phyloP scores from a whole-genome alignment of 2,113 vertebrate species.

The Gobio gobio region DNA sequence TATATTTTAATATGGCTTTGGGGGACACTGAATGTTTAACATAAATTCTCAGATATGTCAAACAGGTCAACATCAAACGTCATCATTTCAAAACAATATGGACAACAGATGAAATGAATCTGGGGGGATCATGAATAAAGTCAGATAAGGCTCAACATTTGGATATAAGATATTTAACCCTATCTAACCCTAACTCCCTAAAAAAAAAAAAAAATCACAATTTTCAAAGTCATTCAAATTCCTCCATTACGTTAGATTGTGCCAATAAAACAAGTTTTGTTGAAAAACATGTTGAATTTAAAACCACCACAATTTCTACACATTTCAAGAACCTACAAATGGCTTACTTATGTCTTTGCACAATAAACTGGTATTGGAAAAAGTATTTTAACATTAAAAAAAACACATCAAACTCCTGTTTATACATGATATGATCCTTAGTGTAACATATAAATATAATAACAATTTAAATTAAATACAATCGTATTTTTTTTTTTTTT shows the following conservation, averaged over 20 bases:
- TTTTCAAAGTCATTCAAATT: not conserved
- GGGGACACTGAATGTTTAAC: too few species aligned
- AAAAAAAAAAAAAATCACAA: not conserved
- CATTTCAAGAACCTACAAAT: not conserved
- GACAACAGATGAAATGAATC: not conserved
- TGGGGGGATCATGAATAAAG: not conserved
- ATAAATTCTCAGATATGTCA: too few species aligned
- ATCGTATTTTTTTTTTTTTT: too few species aligned
- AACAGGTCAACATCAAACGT: too few species aligned
- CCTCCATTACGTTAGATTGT: too few species aligned
- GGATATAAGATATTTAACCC: not conserved
- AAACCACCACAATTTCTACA: not conserved
- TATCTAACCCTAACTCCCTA: too few species aligned
- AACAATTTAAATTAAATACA: too few species aligned
- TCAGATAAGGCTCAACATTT: not conserved
- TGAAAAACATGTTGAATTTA: not conserved
- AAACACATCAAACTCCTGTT: too few species aligned
- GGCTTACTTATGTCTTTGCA: not conserved
- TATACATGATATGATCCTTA: too few species aligned
- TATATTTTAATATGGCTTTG: not conserved
- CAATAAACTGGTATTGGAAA: not conserved
- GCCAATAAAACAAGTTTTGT: not conserved
- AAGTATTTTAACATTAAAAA: not conserved
- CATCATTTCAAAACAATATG: not conserved
- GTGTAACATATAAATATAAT: too few species aligned